Percentiles rank a stretch among this genome's conserved stretches.
Conservation (phyloP, 2,113 vertebrate genomes). For the Diglossa brunneiventris region DNA sequence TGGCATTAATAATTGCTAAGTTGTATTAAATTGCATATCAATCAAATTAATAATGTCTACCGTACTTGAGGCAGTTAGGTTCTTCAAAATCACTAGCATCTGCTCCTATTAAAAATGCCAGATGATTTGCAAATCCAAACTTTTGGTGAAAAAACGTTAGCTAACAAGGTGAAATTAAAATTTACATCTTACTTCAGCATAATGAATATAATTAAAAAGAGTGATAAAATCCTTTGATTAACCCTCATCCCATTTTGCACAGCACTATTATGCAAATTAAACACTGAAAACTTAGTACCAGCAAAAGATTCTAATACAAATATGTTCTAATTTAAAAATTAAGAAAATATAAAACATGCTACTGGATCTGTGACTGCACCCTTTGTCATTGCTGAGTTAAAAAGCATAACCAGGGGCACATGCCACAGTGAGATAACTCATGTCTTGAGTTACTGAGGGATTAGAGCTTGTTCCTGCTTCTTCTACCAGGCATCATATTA, state of each 20-base stretch:
- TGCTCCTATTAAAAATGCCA: slow-evolving; percentile 78
- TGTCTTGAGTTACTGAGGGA: background rate
- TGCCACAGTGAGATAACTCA: background rate
- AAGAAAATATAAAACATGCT: background rate
- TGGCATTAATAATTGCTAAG: slow-evolving; percentile 64
- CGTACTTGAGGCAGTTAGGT: slow-evolving; percentile 57
- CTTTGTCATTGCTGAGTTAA: slow-evolving; percentile 3
- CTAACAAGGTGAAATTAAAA: slow-evolving; percentile 81
- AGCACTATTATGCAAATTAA: slow-evolving; percentile 70
- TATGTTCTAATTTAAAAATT: slow-evolving; percentile 48
- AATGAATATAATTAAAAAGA: slow-evolving; percentile 77
- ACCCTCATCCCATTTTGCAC: slow-evolving; percentile 67
- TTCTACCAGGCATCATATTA: background rate
- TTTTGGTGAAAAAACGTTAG: slow-evolving; percentile 74
- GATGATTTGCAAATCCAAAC: slow-evolving; percentile 74
- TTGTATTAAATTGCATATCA: slow-evolving; percentile 68
- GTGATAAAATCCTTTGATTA: slow-evolving; percentile 79
- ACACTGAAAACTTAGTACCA: slow-evolving; percentile 52
- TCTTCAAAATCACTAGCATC: slow-evolving; percentile 71
- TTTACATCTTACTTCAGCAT: slow-evolving; percentile 75
- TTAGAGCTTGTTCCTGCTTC: background rate
- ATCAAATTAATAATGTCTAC: slow-evolving; percentile 72
- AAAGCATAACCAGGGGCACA: background rate
- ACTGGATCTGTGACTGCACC: background rate
- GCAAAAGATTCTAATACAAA: slow-evolving; percentile 47